Evolutionary conservation across 2,797 vertebrate genomes (phyloP).

Genomic region (Muraenolepis orangiensis): DNA sequence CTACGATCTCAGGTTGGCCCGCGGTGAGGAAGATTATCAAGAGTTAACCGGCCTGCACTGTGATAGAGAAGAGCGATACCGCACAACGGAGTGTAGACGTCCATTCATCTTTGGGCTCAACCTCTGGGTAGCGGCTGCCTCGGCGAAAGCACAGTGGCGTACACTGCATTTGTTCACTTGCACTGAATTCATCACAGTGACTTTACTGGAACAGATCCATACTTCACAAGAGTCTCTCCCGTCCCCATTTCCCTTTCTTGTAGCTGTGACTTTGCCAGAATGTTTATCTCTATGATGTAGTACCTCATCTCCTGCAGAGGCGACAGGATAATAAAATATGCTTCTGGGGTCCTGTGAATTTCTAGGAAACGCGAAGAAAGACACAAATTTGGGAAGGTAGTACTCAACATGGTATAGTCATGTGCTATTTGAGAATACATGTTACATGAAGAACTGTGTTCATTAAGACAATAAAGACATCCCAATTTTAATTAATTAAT

Average conservation of each 20-base stretch:
- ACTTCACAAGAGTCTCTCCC: constrained; percentile 37
- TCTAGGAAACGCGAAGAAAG: constrained; percentile 30
- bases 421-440: not conserved
- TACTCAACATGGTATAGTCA: not conserved
- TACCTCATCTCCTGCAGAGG: constrained; percentile 38
- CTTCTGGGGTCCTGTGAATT: constrained; percentile 35
- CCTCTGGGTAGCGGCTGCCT: constrained; percentile 35
- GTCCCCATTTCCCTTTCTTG: constrained; percentile 43
- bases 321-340: constrained; percentile 24
- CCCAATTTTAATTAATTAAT: not conserved
- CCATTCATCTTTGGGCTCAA: constrained; percentile 59
- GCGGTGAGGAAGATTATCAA: constrained; percentile 52
- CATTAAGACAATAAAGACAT: not conserved
- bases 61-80: constrained; percentile 61
- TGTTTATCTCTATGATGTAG: constrained; percentile 56
- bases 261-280: constrained; percentile 41
- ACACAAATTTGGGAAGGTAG: constrained; percentile 12
- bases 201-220: constrained; percentile 53
- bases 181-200: constrained; percentile 59
- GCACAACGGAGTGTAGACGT: constrained; percentile 45
- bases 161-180: constrained; percentile 40
- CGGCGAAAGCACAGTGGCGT: constrained; percentile 37
- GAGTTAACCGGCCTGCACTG: constrained; percentile 42
- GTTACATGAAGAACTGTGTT: not conserved
- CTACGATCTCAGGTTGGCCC: constrained; percentile 50